These are phyloP conservation scores for Sarcophaga rosellei DNA, from an alignment of 2,888 invertebrate genomes.

Conservation along the genomic window DNA sequence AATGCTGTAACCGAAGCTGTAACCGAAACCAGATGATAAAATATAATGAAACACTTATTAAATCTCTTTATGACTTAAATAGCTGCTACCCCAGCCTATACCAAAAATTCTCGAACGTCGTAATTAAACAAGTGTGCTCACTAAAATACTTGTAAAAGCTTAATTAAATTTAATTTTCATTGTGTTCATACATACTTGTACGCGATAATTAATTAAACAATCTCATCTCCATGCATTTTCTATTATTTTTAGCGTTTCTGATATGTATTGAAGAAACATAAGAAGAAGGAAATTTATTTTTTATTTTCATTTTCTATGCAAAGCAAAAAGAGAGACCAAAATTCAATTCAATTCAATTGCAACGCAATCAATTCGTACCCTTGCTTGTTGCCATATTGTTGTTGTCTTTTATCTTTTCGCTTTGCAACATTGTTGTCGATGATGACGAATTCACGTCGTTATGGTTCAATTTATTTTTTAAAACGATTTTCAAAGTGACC, in stretches of 20 bases:
- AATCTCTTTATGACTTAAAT: conserved; percentile 34
- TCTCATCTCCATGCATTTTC: too few species aligned
- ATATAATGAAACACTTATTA: conserved; percentile 63
- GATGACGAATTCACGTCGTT: conserved; percentile 35
- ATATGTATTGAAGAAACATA: too few species aligned
- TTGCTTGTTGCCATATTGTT: not conserved
- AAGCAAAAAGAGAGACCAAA: too few species aligned
- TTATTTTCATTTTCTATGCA: too few species aligned
- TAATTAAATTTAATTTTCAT: too few species aligned
- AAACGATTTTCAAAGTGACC: conserved; percentile 36
- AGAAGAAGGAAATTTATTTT: too few species aligned
- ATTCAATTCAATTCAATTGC: too few species aligned
- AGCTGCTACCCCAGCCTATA: not conserved
- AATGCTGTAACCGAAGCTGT: not conserved
- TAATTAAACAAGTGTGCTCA: not conserved
- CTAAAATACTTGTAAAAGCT: too few species aligned
- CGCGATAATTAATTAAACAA: too few species aligned
- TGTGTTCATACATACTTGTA: too few species aligned
- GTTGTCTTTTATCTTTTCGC: too few species aligned
- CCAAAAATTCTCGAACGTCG: not conserved
- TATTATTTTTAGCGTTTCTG: too few species aligned
- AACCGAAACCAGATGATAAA: conserved; percentile 45
- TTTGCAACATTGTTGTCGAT: conserved; percentile 44
- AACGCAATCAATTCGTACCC: not conserved
- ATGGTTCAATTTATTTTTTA: conserved; percentile 50